Evolutionary conservation across 2,113 vertebrate species (phyloP).

Genomic region (Psettodes erumei): DNA sequence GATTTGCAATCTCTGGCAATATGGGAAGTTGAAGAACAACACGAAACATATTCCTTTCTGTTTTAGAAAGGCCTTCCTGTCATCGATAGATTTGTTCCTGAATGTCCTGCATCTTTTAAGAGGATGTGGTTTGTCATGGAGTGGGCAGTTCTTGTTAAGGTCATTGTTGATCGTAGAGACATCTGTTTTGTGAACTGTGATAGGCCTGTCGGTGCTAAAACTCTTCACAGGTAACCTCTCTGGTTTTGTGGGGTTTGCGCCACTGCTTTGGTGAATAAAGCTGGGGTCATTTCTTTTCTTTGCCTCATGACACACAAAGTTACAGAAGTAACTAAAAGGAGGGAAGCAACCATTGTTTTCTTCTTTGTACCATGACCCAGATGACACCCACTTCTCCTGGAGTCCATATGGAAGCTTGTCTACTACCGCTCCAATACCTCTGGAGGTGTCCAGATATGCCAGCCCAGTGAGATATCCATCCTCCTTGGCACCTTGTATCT

Average conservation of each 20-base stretch:
- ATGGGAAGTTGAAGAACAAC: not conserved
- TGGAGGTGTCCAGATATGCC: conserved; percentile 10
- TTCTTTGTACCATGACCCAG: not conserved
- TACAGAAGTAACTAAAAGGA: not conserved
- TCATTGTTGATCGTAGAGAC: not conserved
- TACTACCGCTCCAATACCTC: not conserved
- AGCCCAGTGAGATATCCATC: conserved; percentile 6
- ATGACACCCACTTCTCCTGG: conserved; percentile 20
- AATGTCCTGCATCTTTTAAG: conserved; percentile 19
- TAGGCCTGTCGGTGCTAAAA: too few species aligned
- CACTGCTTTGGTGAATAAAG: conserved; percentile 12
- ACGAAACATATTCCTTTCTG: too few species aligned
- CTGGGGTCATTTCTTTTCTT: not conserved
- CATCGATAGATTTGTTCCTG: not conserved
- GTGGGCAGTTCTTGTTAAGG: not conserved
- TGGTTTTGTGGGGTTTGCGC: too few species aligned
- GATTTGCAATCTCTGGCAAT: not conserved
- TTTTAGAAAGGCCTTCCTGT: conserved; percentile 24
- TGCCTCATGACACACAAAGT: conserved; percentile 4
- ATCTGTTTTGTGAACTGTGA: conserved; percentile 12
- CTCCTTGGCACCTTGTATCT: too few species aligned
- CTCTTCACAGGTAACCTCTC: too few species aligned
- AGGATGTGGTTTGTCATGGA: conserved; percentile 9
- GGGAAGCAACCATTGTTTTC: conserved; percentile 3
- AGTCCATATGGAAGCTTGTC: conserved; percentile 10